Evolutionary conservation across 2,888 invertebrate genomes (phyloP).

Genomic region (Heterodera filipjevi): DNA sequence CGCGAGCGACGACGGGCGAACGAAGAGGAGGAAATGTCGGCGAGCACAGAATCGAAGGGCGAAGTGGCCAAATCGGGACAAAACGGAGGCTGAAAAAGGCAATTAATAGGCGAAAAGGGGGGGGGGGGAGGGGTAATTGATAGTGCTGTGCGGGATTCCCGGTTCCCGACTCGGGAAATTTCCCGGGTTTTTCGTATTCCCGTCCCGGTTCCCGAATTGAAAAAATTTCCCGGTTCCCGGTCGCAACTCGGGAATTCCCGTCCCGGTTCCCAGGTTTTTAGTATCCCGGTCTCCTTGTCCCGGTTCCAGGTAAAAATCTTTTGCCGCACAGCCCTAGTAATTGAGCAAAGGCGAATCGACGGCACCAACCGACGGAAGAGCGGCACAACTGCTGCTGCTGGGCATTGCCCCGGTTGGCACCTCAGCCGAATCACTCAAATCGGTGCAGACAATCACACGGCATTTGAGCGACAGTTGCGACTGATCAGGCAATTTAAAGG

Average conservation of each 20-base stretch:
- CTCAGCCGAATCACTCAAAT: slow-evolving; percentile 49
- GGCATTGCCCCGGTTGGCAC: slow-evolving; percentile 43
- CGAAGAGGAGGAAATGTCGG: slow-evolving; percentile 46
- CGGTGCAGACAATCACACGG: slow-evolving; percentile 59
- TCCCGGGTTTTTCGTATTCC: too few relatives aligned
- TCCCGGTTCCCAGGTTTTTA: too few relatives aligned
- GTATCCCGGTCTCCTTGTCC: too few relatives aligned
- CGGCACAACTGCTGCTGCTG: background rate
- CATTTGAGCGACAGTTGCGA: slow-evolving; percentile 56
- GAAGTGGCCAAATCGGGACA: slow-evolving; percentile 63
- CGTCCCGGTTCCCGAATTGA: too few relatives aligned
- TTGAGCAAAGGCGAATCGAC: background rate
- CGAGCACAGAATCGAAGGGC: slow-evolving; percentile 59
- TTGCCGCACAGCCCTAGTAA: slow-evolving; percentile 3
- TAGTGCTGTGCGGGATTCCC: too few relatives aligned
- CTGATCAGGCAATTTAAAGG: slow-evolving; percentile 64
- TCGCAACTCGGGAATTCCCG: too few relatives aligned
- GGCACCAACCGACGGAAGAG: background rate
- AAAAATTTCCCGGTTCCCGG: too few relatives aligned
- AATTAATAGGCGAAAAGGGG: background rate
- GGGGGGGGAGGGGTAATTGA: slow-evolving; percentile 12
- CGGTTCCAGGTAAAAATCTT: background rate
- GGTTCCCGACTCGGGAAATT: too few relatives aligned
- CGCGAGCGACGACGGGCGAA: background rate
- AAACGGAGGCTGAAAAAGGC: slow-evolving; percentile 58